Evolutionary conservation across 2,797 vertebrate species (phyloP), one percentile per base, ranked within the genome.

Genomic region (Hoplostethus atlanticus): DNA sequence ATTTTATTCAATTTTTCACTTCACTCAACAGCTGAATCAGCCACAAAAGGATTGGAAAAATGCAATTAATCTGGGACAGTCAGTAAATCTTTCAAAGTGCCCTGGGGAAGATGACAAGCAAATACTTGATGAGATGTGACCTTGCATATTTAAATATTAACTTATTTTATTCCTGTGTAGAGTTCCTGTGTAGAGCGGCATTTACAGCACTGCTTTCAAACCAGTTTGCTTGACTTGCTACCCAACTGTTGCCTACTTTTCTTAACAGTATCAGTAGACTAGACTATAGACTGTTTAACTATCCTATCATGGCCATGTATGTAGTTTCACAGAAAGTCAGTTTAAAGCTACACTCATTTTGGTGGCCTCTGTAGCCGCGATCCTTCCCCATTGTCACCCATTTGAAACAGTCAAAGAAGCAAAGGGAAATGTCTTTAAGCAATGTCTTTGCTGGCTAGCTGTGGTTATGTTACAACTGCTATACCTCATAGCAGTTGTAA

Each of bases 181-280:
- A 57, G 47, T 31, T 81, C 48, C n/a, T n/a, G n/a, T n/a, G n/a
- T n/a, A n/a, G n/a, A n/a, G 76, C 76, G 69, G 76, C 74, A 58
- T 6, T 4, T 15, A 59, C 36, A 47, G 16, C 21, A 65, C 17
- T 2, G 3, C 13, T 44, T 57, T 61, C 2, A 52, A 47, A 44
- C 48, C n/a, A 2, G 51, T 73, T 67, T 76, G 30, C 52, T 55
- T 50, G 16, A 61, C 44, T 42, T 36, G 40, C 51, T 55, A 12
- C 31, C 44, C 53, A 56, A 63, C 57, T 51, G 44, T 59, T 67
- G 8, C 47, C 44, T 31, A 30, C 30, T 36, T 63, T 36, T 64
- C 30, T 62, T 47, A 60, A 21, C 38, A 46, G 51, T 2, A 42
- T 2, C 44, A 56, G n/a, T 42, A 42, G 40, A 42, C 40, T 12